These are phyloP conservation scores for Chouioia cunea DNA, from an alignment of 2,888 invertebrate species.

Conservation along the genomic window DNA sequence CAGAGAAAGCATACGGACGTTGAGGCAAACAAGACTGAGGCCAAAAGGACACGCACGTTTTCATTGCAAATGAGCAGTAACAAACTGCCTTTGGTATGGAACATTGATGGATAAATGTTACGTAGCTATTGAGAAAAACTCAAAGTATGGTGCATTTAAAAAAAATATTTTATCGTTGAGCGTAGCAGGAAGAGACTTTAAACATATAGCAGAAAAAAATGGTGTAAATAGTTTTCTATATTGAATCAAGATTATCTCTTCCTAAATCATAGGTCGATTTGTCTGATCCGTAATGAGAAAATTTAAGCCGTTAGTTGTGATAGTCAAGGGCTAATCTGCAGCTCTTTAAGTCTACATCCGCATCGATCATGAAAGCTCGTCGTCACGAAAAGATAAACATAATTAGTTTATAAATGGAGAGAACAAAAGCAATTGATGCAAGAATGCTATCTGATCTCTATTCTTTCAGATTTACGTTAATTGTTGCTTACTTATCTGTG, in stretches of 20 bases:
- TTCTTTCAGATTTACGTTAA: conserved; percentile 46
- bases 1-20: conserved; percentile 8
- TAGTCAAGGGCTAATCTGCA: conserved; percentile 31
- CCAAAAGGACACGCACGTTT: conserved; percentile 46
- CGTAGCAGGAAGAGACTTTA: conserved; percentile 33
- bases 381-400: conserved; percentile 31
- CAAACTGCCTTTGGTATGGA: conserved; percentile 17
- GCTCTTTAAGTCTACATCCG: conserved; percentile 25
- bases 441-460: conserved; percentile 48
- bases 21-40: conserved; percentile 46
- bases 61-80: conserved; percentile 4
- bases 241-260: conserved; percentile 36
- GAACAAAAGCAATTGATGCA: conserved; percentile 5
- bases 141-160: conserved; percentile 43
- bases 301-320: conserved; percentile 40
- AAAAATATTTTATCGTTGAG: conserved; percentile 37
- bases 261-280: conserved; percentile 26
- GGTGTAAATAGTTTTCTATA: conserved; percentile 30
- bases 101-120: conserved; percentile 32
- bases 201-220: conserved; percentile 12
- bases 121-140: conserved; percentile 38
- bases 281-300: conserved; percentile 25
- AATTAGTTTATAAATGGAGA: conserved; percentile 22
- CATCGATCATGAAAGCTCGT: conserved; percentile 38
- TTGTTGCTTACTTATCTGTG: conserved; percentile 47